A percentile compares a stretch with the other conserved stretches of the same genome.
Evolutionary conservation across 2,113 vertebrate species (phyloP).

Genomic region (Periophthalmus modestus): DNA sequence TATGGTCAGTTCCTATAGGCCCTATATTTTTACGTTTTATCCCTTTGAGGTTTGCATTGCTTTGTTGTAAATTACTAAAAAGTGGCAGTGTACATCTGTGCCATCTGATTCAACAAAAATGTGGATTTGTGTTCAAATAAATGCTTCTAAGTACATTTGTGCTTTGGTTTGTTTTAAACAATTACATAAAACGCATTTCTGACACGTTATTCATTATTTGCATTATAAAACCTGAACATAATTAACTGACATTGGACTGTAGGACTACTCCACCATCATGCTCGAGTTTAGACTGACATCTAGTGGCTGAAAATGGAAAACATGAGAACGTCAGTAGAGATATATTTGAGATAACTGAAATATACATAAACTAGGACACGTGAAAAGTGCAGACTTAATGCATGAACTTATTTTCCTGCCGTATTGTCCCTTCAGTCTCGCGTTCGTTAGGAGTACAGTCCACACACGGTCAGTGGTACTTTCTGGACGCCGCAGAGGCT

Average conservation of each 20-base stretch:
- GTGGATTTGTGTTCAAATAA: conserved; percentile 75
- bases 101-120: conserved; percentile 51
- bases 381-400: neutral
- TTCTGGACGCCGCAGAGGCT: too few species aligned
- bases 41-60: conserved; percentile 10
- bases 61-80: conserved; percentile 26
- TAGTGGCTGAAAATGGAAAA: conserved; percentile 27
- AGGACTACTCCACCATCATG: neutral
- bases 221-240: too few species aligned
- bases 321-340: neutral
- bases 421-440: neutral
- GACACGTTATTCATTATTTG: too few species aligned
- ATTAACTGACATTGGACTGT: too few species aligned
- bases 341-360: neutral
- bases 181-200: neutral
- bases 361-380: neutral
- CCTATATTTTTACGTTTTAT: conserved; percentile 28
- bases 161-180: neutral
- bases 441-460: too few species aligned
- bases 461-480: neutral
- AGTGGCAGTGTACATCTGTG: conserved; percentile 29
- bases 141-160: conserved; percentile 41
- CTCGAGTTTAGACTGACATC: conserved; percentile 26
- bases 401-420: neutral
- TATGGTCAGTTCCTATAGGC: conserved; percentile 19